Conservation (phyloP, 2,113 vertebrate genomes). For the Dicaeum eximium region DNA sequence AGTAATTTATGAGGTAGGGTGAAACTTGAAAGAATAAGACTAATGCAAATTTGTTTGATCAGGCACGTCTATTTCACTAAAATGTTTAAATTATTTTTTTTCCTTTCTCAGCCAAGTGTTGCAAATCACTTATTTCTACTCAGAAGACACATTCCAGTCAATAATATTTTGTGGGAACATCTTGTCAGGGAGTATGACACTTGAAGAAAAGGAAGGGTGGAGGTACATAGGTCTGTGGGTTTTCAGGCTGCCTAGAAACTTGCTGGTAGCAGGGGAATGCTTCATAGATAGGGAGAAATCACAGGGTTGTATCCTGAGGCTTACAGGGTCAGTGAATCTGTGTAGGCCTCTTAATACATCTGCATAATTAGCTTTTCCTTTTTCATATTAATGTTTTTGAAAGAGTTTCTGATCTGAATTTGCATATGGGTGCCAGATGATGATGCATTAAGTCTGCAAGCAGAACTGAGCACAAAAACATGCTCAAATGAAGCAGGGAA, state of each 20-base stretch:
- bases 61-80: not conserved
- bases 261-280: not conserved
- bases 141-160: not conserved
- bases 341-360: not conserved
- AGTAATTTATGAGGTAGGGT: not conserved
- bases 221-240: not conserved
- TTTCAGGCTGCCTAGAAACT: not conserved
- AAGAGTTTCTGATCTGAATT: not conserved
- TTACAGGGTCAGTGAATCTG: not conserved
- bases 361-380: not conserved
- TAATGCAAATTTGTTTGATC: not conserved
- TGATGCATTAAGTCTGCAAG: not conserved
- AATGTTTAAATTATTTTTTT: not conserved
- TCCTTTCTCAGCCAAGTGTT: not conserved
- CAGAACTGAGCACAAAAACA: not conserved
- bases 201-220: not conserved
- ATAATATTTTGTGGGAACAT: not conserved
- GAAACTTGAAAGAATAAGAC: not conserved
- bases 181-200: not conserved
- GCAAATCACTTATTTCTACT: not conserved
- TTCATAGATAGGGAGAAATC: not conserved
- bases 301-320: not conserved
- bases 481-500: slow-evolving; percentile 7
- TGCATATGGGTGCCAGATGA: not conserved
- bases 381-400: not conserved